Percentiles rank a stretch among this genome's conserved stretches.
These are phyloP conservation scores for Frankliniella intonsa DNA, from an alignment of 2,888 invertebrate species.

Conservation along the genomic window DNA sequence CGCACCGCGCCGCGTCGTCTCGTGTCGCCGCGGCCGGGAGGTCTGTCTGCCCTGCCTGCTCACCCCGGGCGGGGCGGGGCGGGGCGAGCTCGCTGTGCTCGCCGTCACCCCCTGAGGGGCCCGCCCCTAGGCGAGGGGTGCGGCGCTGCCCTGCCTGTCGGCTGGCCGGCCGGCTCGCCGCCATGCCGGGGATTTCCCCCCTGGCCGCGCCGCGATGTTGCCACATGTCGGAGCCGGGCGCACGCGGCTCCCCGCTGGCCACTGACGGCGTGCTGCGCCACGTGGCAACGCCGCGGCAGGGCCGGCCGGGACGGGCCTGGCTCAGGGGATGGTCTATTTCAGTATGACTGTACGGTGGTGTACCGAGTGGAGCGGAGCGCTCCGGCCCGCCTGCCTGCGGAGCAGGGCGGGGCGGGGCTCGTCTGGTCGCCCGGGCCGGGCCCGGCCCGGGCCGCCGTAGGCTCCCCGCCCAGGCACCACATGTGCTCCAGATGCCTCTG, in stretches of 20 bases:
- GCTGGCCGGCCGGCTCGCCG: not conserved
- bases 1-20: not conserved
- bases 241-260: not conserved
- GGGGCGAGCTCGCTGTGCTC: no score
- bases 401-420: not conserved
- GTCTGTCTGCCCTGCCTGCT: not conserved
- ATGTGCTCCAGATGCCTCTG: conserved; percentile 5
- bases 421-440: not conserved
- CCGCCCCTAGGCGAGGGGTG: not conserved
- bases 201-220: not conserved
- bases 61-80: no score
- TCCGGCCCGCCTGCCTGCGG: not conserved
- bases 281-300: not conserved
- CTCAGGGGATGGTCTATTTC: conserved; percentile 4
- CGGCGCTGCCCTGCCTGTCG: not conserved
- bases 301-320: not conserved
- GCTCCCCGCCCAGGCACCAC: not conserved
- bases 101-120: no score
- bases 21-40: not conserved
- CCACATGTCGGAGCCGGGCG: not conserved
- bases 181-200: not conserved
- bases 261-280: not conserved
- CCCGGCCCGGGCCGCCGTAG: not conserved
- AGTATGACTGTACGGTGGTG: not conserved
- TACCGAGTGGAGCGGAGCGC: not conserved